phyloP scores from a whole-genome alignment of 2,797 vertebrate species.

The Periparus ater region DNA sequence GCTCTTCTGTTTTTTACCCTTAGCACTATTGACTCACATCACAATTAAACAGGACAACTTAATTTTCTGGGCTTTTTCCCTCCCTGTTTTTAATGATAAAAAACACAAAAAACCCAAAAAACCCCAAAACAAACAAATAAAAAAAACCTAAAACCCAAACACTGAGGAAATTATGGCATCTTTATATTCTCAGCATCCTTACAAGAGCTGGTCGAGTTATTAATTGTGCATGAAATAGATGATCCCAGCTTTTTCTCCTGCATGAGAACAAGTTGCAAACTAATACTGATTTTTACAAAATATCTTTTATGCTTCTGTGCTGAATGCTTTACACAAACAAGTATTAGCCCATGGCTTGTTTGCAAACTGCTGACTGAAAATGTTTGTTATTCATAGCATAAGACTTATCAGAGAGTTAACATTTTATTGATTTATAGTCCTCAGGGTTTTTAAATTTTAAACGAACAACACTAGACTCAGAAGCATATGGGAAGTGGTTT shows the following conservation, averaged over 20 bases:
- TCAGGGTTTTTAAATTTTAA: slow-evolving; percentile 14
- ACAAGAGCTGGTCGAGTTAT: slow-evolving; percentile 2
- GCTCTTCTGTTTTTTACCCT: background rate
- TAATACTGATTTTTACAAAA: slow-evolving; percentile 17
- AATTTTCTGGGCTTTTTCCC: background rate
- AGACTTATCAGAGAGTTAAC: slow-evolving; percentile 19
- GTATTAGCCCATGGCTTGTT: slow-evolving; percentile 46
- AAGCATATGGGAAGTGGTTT: background rate
- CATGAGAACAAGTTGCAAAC: background rate
- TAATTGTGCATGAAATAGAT: slow-evolving; percentile 5
- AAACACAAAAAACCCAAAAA: background rate
- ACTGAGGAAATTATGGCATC: background rate
- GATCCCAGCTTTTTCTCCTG: background rate
- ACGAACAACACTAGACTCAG: background rate
- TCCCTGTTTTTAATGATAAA: background rate
- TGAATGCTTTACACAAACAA: slow-evolving; percentile 43
- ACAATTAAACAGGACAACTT: background rate
- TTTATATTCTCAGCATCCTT: background rate
- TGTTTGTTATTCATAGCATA: slow-evolving; percentile 36
- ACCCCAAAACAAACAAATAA: background rate
- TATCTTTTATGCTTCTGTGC: background rate
- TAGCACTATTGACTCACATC: background rate
- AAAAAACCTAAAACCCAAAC: background rate
- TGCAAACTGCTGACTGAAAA: slow-evolving; percentile 25
- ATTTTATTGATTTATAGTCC: slow-evolving; percentile 6